Evolutionary conservation across 2,113 vertebrate species (phyloP), one percentile per base, ranked within the genome.

Genomic region (Rhynchomys soricoides): DNA sequence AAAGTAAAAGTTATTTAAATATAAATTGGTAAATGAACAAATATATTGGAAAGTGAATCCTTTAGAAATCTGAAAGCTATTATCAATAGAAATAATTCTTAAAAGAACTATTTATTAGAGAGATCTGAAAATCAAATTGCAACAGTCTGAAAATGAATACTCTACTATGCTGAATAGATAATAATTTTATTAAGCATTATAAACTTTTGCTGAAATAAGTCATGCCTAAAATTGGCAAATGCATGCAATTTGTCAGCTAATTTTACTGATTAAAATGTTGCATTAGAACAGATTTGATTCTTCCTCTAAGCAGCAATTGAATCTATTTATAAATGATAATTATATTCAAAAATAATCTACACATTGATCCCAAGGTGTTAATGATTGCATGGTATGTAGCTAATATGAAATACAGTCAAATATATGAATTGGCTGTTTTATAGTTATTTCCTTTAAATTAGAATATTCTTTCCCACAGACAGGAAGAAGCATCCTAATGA

Each of bases 151-250:
- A 71, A 90, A 52, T 64, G 22, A 86, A 90, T 92, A 94, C 31
- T 74, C 6, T 52, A 62, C 55, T 64, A 70, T 57, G 29, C 26
- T 71, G 24, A 91, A 70, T 45, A 90, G 5, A 85, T 57, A 90
- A 70, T 85, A 78, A 78, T 90, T 92, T 90, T 90, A 86, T 92
- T 86, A 94, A 95, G 45, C 74, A 94, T 81, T 95, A 88, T 83
- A 92, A 55, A 57, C 26, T 59, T 92, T 78, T 74, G 26, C 16
- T 55, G 34, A 64, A 89, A 59, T 81, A 89, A 90, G 64, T 88
- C 93, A 52, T 45, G 21, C 43, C 50, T 96, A 92, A 90, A 90
- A 87, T 93, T 91, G 79, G 59, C 59, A 97, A 94, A 92, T 73
- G 45, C 26, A 91, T 79, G 22, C 37, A 90, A 95, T 83, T 86